phyloP scores from a whole-genome alignment of 2,797 vertebrate species.

The Garrulus glandarius region DNA sequence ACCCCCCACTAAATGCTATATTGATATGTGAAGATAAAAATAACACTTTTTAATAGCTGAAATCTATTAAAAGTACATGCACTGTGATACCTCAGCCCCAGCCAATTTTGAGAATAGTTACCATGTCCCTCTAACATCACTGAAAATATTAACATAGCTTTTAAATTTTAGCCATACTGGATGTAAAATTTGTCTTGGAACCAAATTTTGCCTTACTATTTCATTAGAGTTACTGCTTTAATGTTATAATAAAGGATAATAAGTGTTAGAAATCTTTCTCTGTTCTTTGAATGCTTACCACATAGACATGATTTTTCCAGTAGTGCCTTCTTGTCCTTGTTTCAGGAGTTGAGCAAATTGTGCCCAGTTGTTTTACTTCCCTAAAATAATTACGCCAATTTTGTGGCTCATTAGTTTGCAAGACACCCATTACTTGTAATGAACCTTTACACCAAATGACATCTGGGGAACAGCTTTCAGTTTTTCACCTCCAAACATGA shows the following conservation, averaged over 20 bases:
- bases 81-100: neutral
- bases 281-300: neutral
- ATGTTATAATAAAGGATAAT: neutral
- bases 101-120: neutral
- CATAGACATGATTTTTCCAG: neutral
- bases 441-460: neutral
- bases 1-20: neutral
- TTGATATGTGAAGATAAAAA: neutral
- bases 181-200: neutral
- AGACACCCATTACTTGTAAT: neutral
- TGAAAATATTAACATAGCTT: neutral
- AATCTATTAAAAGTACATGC: neutral
- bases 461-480: neutral
- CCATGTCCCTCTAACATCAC: neutral
- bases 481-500: neutral
- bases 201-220: neutral
- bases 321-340: neutral
- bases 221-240: neutral
- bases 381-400: neutral
- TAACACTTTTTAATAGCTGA: neutral
- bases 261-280: neutral
- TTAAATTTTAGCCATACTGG: neutral
- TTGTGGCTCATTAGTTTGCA: neutral
- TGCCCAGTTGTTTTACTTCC: neutral
- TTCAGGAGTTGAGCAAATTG: neutral